Base-by-base conservation (phyloP, 2,888 invertebrate species). In the Lithophane leautieri region DNA sequence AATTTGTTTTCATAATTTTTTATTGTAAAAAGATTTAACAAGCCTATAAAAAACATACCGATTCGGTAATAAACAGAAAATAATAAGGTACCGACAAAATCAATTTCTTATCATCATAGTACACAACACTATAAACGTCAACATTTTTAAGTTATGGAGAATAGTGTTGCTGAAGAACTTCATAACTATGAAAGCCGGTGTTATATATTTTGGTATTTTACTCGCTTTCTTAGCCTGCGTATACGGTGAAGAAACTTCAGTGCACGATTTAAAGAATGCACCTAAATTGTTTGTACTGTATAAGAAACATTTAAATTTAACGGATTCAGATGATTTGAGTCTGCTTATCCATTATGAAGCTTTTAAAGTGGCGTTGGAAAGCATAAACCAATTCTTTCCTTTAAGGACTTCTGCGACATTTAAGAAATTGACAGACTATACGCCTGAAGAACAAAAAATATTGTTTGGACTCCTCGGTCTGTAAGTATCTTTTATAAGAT, bases 261-360 rank as follows among this genome's bases (percentile, higher is more conserved):
- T 9, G 50, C 50, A 76, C 28, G 70, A 68, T 68, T 0, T 81
- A 52, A n/a, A 62, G 0, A 14, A 79, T 12, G 71, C 81, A 8
- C 79, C 79, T 3, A 58, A 76, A 58, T 67, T 81, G 19, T 86
- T 44, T 34, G 58, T 47, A 11, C 68, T 77, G 12, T 83, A 70
- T 52, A 47, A 62, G 11, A 68, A 68, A 14, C 72, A 83, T 47
- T 79, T 6, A 86, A 42, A 70, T 6, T 83, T 34, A 70, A 12
- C 14, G 2, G 76, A 84, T 72, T 8, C 40, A 9, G n/a, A 58
- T 69, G 11, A 52, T 14, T 19, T 40, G 12, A 60, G 65, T 3
- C n/a, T 75, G 40, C 73, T 77, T n/a, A 9, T 56, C 1, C 83
- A 81, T 34, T 81, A 77, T 42, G 78, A 79, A 54, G 63, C 61